Evolutionary conservation across 2,113 vertebrate species (phyloP), one percentile per base, ranked within the genome.

Genomic region (Trogon melanurus): DNA sequence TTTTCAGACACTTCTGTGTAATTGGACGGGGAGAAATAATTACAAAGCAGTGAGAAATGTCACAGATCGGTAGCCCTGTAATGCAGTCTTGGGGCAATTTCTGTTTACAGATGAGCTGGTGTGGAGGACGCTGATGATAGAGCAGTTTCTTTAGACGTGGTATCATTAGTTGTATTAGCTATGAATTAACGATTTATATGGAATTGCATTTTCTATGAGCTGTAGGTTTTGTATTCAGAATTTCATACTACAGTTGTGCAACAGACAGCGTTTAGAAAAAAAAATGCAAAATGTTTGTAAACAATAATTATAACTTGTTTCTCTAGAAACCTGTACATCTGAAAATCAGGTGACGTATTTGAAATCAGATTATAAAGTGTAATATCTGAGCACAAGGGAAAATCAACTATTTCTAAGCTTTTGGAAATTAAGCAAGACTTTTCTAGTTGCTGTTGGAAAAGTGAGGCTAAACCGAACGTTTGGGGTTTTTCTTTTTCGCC

Each of bases 71-170:
- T 53, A 56, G 62, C 41, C 38, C 47, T 11, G 5, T 70, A 79
- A 44, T 10, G 16, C 51, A 36, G 38, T 15, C 36, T 4, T n/a
- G 18, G 20, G 14, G 80, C 61, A 38, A 8, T 60, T 34, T 54
- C 57, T 88, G 20, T 78, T 89, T 41, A 58, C 51, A 62, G 2
- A 54, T 21, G 19, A 41, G 30, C 58, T n/a, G 1, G 30, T 85
- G 66, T 61, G 76, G 44, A 83, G 64, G 67, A 95, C 66, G 61
- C 5, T 2, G 13, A 60, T 19, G 66, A 32, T 36, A 18, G 2
- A 60, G 53, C 3, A 1, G 30, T 26, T 58, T 51, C 80, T 69
- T 48, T 51, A 20, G 26, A 15, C 0, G 0, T 23, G 30, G 36
- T 74, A 32, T 48, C 41, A 1, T 70, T 79, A 11, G 34, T 75